A percentile compares a stretch with the other conserved stretches of the same genome.
These are phyloP conservation scores for Pimpla rufipes DNA, from an alignment of 2,888 invertebrate genomes.

Conservation along the genomic window DNA sequence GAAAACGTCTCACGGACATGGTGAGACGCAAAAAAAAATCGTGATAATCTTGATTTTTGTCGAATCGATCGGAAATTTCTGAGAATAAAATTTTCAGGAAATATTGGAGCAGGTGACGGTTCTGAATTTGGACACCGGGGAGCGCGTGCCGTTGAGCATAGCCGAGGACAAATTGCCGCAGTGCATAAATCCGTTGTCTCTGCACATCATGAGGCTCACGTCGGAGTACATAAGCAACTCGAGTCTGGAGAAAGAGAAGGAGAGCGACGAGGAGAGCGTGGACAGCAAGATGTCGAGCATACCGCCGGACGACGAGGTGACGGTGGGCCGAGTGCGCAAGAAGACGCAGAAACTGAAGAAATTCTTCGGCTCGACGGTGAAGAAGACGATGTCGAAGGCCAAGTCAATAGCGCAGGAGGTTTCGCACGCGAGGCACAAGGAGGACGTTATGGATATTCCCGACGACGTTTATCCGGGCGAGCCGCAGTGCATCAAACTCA, in stretches of 20 bases:
- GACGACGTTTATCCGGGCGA: slow-evolving; percentile 93
- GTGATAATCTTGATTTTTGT: not conserved
- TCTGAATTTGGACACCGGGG: slow-evolving; percentile 94
- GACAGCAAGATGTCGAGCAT: slow-evolving; percentile 88
- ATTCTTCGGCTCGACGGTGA: slow-evolving; percentile 95
- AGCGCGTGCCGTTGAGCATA: slow-evolving; percentile 96
- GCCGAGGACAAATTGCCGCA: slow-evolving; percentile 97
- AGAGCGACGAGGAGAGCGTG: slow-evolving; percentile 92
- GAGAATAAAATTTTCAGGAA: no score
- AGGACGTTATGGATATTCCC: slow-evolving; percentile 93
- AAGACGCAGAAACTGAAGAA: slow-evolving; percentile 89
- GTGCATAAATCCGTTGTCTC: slow-evolving; percentile 96
- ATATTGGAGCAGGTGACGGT: slow-evolving; percentile 96
- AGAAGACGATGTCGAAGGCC: slow-evolving; percentile 96
- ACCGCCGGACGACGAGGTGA: slow-evolving; percentile 86
- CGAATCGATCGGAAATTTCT: not conserved
- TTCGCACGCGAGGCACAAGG: slow-evolving; percentile 94
- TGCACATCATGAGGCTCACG: slow-evolving; percentile 97
- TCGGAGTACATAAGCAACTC: slow-evolving; percentile 94
- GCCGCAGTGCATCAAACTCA: slow-evolving; percentile 92
- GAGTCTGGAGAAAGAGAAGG: slow-evolving; percentile 89
- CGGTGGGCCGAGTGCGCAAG: slow-evolving; percentile 86
- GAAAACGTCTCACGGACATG: slow-evolving; percentile 94
- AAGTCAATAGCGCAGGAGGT: slow-evolving; percentile 96
- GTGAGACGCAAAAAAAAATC: slow-evolving; percentile 79